Evolutionary conservation across 2,113 vertebrate species (phyloP).

Genomic region (Zosterops japonicus): DNA sequence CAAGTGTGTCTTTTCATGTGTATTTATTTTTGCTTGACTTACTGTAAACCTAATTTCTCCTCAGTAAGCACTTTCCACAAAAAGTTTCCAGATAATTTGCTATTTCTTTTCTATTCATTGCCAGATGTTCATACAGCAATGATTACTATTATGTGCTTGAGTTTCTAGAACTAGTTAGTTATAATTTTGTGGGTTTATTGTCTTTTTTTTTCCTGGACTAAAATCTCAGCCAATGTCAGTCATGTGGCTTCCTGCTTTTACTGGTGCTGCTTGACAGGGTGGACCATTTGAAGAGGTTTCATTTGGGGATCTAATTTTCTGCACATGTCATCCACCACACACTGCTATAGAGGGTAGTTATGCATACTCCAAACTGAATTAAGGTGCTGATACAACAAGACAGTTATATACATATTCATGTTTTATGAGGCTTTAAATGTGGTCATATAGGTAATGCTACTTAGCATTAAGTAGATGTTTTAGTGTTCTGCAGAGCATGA

Average conservation of each 20-base stretch:
- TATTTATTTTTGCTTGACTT: background rate
- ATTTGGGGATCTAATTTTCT: background rate
- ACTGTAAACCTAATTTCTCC: background rate
- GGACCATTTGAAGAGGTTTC: background rate
- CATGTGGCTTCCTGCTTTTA: background rate
- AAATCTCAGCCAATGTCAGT: background rate
- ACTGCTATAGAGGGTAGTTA: background rate
- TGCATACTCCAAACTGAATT: background rate
- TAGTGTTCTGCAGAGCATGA: background rate
- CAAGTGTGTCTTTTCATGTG: fast-evolving
- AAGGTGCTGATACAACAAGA: background rate
- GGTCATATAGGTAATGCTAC: background rate
- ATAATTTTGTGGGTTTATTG: background rate
- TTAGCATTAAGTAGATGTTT: background rate
- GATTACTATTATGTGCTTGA: background rate
- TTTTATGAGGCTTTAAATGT: background rate
- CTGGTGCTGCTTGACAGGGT: background rate
- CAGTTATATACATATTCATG: background rate
- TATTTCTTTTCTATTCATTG: background rate
- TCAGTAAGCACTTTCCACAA: background rate
- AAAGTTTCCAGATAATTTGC: slow-evolving; percentile 29
- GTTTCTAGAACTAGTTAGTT: background rate
- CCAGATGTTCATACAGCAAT: background rate
- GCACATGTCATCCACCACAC: background rate
- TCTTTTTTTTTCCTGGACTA: background rate